Base-by-base conservation (phyloP, 1,140 invertebrate genomes). In the Nylanderia fulva region DNA sequence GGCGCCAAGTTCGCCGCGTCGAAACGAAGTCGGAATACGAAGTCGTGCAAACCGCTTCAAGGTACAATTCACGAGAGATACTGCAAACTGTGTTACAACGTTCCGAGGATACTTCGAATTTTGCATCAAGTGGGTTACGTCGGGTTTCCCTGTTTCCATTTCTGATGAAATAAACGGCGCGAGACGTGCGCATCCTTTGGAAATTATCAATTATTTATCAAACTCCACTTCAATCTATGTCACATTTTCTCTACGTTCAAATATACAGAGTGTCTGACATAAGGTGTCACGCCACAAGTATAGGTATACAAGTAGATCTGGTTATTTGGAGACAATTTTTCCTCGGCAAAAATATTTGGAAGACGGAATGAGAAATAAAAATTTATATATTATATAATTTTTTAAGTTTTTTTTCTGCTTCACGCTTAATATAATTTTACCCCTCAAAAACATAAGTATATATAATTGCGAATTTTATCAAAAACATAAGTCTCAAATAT, bases 31-130 rank as follows among this genome's bases (percentile, higher is more conserved):
- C 63, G 29, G 66, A 71, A 60, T 72, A 58, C 77, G 52, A 48
- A 82, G 66, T 71, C 66, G 63, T 21, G 42, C 77, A 82, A 68
- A 58, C 54, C 77, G 77, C 66, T 45, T 29, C 77, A 56, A 82
- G 66, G 42, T 82, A 82, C 77, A 72, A 80, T 24, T 68, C 77
- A 36, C 52, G 52, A 58, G 64, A 80, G 52, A 72, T 58, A 42
- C 36, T 29, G 52, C 77, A 58, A 82, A 82, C 66, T 68, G 13
- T 58, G 77, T 82, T 82, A 82, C 52, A 18, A n/a, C 52, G 39
- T 79, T 27, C 61, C 76, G 76, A 68, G 63, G 63, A 82, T 82
- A 82, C 66, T 82, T 82, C 11, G 36, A 71, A 82, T 82, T 82
- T 72, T 71, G 66, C 66, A 79, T 54, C 76, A 58, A 68, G 33